Evolutionary conservation across 2,797 vertebrate species (phyloP), one percentile per base, ranked within the genome.

Genomic region (Centropyge bicolor): DNA sequence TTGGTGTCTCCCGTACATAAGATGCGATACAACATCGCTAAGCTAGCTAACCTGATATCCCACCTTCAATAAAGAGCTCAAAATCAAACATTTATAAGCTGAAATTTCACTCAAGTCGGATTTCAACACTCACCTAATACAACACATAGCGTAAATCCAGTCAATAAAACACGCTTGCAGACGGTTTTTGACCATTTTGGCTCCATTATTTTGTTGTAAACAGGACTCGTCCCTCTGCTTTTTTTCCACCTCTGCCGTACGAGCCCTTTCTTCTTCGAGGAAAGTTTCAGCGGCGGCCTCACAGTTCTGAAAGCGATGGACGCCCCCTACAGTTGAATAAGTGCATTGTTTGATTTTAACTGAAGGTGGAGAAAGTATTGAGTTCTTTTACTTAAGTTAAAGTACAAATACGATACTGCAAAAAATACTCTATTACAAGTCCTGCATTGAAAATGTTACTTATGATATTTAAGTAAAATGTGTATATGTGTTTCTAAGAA

Each of bases 191-290:
- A 56, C 85, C 84, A 46, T 86, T 87, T 91, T n/a, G 74, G 70
- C 71, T 94, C 92, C 94, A 94, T 95, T 84, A 57, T 90, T 83
- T 81, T 83, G 83, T 89, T 89, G 87, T 87, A 91, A 92, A 94
- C 89, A 91, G 85, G 82, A 89, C 45, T 24, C 69, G 54, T 65
- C 76, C 62, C 75, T 78, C 59, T 43, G 52, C 31, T 68, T 51
- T 69, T 84, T 82, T 62, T 76, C 68, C 80, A 70, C 82, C 78
- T 86, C 70, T 48, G 6, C 27, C 59, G 64, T 38, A 69, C 52
- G 5, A 56, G 19, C 10, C 11, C 2, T 4, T 70, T 82, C 86
- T 91, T 87, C 86, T 88, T 90, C 87, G 17, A 35, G 71, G 24
- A 4, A n/a, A 5, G 1, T 1, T 12, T 0, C 3, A 10, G n/a